A percentile compares a stretch with the other conserved stretches of the same genome.
Evolutionary conservation across 2,797 vertebrate species (phyloP).

Genomic region (Propithecus deckenii): DNA sequence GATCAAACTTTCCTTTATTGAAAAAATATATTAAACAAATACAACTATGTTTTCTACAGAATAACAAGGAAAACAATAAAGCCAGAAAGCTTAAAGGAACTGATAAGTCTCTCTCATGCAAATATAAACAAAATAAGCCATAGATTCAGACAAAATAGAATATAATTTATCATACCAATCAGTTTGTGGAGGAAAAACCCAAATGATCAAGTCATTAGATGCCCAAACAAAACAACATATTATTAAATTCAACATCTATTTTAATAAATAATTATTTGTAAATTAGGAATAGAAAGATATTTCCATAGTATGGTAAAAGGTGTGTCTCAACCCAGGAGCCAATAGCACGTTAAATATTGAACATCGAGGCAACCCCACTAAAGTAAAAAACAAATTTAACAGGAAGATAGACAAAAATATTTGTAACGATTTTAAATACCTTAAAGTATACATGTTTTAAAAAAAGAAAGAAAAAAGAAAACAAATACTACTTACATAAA

Average conservation of each 20-base stretch:
- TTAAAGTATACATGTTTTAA: background rate
- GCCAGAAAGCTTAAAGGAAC: background rate
- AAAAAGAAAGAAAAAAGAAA: too few species aligned
- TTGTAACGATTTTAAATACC: background rate
- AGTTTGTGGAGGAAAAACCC: background rate
- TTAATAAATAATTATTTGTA: constrained; percentile 23
- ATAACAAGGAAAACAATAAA: background rate
- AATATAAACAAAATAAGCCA: constrained; percentile 8
- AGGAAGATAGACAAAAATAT: background rate
- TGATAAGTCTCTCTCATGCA: constrained; percentile 2
- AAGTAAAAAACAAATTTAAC: constrained; percentile 5
- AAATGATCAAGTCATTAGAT: background rate
- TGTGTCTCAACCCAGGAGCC: background rate
- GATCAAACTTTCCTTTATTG: background rate
- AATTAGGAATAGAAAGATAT: background rate
- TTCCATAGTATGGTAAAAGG: background rate
- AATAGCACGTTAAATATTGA: background rate
- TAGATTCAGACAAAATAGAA: background rate
- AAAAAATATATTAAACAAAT: background rate
- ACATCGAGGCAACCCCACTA: background rate
- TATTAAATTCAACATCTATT: background rate
- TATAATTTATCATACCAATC: constrained; percentile 12
- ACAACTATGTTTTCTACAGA: background rate
- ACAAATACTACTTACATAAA: background rate
- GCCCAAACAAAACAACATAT: background rate